These are phyloP conservation scores for Onychomys torridus DNA, from an alignment of 2,797 vertebrate species.

Conservation along the genomic window DNA sequence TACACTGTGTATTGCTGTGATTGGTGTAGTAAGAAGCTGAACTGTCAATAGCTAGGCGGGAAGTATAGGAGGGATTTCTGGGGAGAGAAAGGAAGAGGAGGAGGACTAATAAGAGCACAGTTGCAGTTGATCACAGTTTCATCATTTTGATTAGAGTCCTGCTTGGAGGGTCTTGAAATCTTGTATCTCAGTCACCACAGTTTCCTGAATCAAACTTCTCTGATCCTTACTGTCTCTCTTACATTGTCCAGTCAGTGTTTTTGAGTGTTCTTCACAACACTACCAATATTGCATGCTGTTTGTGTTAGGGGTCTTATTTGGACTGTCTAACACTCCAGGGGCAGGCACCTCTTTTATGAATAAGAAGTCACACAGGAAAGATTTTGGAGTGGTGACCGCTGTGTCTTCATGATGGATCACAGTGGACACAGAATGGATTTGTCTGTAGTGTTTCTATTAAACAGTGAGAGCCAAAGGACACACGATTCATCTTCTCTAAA, in stretches of 20 bases:
- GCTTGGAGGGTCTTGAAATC: neutral
- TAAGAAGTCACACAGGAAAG: conserved; percentile 33
- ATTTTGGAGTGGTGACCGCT: neutral
- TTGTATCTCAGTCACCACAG: neutral
- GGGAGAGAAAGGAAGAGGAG: neutral
- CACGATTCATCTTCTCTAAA: conserved; percentile 70
- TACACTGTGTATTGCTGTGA: neutral
- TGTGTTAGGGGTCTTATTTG: neutral
- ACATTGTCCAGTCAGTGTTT: neutral
- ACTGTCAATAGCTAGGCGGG: neutral
- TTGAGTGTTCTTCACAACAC: neutral
- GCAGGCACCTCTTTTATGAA: conserved; percentile 34
- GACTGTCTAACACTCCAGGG: neutral
- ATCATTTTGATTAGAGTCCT: neutral
- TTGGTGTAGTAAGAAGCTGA: neutral
- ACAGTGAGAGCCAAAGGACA: conserved; percentile 55
- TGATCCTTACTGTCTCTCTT: neutral
- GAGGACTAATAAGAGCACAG: neutral
- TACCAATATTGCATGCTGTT: neutral
- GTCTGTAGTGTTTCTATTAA: conserved; percentile 70
- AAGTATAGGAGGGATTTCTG: neutral
- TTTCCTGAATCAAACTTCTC: neutral
- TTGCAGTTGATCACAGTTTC: neutral
- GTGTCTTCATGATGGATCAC: conserved; percentile 49
- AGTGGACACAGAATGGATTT: conserved; percentile 61